Evolutionary conservation across 2,888 invertebrate genomes (phyloP), one percentile per base, ranked within the genome.

Genomic region (Ecliptopera silaceata): DNA sequence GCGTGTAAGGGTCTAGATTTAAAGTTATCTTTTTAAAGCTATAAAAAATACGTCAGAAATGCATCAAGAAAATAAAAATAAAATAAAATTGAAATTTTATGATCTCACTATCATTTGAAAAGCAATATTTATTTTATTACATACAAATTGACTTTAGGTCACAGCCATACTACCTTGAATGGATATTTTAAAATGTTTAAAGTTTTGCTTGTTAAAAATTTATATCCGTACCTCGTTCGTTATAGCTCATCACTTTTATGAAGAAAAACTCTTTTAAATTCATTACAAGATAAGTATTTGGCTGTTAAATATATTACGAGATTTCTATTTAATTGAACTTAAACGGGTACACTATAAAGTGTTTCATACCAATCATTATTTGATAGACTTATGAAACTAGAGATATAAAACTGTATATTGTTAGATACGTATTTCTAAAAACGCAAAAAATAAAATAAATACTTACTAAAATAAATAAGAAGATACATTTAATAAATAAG

Each of bases 201-300:
- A 71, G 75, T 76, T 71, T 71, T 65, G 79, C 77, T 81, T 75
- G 73, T 80, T 76, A 79, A 79, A 80, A 77, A 72, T 75, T 76
- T 73, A 72, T 67, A 65, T 73, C 65, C 69, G 68, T 68, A 68
- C 66, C 65, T 68, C 52, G 61, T 69, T 4, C 65, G 70, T 72
- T 70, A 68, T 55, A 70, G 68, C 70, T 72, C 71, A 68, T 75
- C 73, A 70, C 65, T 72, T 75, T 70, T 66, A 53, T 50, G 55
- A 52, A 59, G 34, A 29, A 41, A 50, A 62, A 53, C 45, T 49
- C 46, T 50, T 59, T 63, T 32, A 50, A 20, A 31, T 15, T 29
- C 47, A 43, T 56, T 51, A 51, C 39, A 22, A 22, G 48, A 49
- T 43, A 8, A 46, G 32, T 54, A 54, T 50, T 54, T 50, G 36